Percentiles rank a stretch among this genome's conserved stretches.
Conservation (phyloP, 2,888 invertebrate genomes). For the Drosophila subquinaria region DNA sequence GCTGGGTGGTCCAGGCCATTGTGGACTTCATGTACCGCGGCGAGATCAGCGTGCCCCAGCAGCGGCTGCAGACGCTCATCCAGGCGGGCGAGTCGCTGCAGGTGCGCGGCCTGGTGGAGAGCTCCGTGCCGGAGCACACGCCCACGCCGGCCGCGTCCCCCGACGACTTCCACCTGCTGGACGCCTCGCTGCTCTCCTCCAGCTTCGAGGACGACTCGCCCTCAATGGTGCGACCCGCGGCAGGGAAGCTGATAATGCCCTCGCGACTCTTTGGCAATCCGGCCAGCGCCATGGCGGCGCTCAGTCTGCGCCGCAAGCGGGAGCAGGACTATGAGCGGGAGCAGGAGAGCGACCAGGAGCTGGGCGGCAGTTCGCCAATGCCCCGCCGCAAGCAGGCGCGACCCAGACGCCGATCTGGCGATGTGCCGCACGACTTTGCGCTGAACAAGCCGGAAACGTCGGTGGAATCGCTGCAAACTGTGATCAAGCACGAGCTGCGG, state of each 20-base stretch:
- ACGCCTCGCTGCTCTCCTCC: constrained; percentile 83
- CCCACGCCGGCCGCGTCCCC: constrained; percentile 85
- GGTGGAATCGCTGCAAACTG: constrained; percentile 73
- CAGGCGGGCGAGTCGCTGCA: constrained; percentile 95
- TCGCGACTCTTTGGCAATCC: constrained; percentile 83
- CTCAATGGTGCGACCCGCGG: constrained; percentile 83
- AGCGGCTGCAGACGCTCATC: constrained; percentile 93
- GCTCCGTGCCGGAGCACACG: constrained; percentile 86
- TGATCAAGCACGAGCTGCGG: constrained; percentile 84
- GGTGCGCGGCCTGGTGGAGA: constrained; percentile 91
- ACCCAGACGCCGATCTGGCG: constrained; percentile 93
- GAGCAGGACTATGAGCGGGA: constrained; percentile 83
- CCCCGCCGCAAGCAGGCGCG: constrained; percentile 94
- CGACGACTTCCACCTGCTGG: constrained; percentile 83
- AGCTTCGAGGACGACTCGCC: constrained; percentile 86
- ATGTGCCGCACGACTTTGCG: constrained; percentile 86
- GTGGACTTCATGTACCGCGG: constrained; percentile 98
- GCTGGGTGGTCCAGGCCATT: constrained; percentile 95
- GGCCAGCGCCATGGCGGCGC: constrained; percentile 61
- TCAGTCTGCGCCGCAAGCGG: constrained; percentile 75
- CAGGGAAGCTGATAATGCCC: constrained; percentile 83
- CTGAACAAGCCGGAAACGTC: constrained; percentile 77
- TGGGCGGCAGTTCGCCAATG: constrained; percentile 90
- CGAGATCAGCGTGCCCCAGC: constrained; percentile 94
- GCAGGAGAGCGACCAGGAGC: constrained; percentile 80